Percentiles rank a stretch among this genome's conserved stretches.
Conservation (phyloP, 2,888 invertebrate species). For the Candidula unifasciata region DNA sequence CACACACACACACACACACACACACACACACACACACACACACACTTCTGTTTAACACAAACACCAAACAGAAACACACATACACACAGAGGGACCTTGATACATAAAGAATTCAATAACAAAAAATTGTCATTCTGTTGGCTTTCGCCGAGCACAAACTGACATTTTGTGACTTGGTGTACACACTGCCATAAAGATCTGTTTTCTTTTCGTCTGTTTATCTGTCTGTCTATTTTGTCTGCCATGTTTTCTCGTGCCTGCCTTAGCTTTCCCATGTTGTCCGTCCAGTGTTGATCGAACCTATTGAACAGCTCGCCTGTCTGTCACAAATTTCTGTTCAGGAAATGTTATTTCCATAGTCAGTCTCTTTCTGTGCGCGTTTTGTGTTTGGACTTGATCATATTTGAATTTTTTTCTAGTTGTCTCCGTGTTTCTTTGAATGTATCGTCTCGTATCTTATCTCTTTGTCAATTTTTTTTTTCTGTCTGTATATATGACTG, state of each 20-base stretch:
- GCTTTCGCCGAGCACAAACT: background rate
- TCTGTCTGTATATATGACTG: no score
- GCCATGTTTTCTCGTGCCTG: background rate
- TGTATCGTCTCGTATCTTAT: background rate
- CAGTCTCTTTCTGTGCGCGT: no score
- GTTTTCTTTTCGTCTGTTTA: background rate
- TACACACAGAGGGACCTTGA: no score
- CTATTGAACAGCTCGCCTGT: background rate
- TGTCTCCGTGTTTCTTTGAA: background rate
- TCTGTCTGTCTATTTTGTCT: constrained; percentile 13
- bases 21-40: no score
- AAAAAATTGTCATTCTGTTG: no score
- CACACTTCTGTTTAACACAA: no score
- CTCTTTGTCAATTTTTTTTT: background rate
- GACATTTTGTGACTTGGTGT: background rate
- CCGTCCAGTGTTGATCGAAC: background rate
- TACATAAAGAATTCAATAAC: no score
- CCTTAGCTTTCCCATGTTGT: background rate
- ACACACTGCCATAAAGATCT: background rate
- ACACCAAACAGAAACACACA: no score
- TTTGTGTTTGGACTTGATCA: background rate
- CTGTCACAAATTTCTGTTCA: background rate
- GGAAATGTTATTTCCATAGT: background rate
- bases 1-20: no score
- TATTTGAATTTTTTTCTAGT: background rate